These are phyloP conservation scores for Protodeltote pygarga DNA, from an alignment of 2,888 invertebrate species.

Conservation along the genomic window DNA sequence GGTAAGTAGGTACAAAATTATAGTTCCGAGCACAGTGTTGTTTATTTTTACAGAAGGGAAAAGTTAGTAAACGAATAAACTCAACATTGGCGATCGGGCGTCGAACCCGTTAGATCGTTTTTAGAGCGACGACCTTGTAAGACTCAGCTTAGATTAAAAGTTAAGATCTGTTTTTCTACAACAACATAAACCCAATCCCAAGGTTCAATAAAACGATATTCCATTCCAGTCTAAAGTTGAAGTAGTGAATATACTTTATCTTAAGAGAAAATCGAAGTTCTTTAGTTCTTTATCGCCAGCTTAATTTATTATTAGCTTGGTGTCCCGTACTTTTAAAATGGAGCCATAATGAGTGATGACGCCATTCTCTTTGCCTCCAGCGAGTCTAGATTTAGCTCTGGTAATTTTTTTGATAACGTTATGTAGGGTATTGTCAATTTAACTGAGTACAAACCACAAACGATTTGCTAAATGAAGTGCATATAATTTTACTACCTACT, in stretches of 20 bases:
- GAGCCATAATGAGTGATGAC: constrained; percentile 57
- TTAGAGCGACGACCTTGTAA: constrained; percentile 80
- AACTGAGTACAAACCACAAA: constrained; percentile 18
- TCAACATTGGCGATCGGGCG: constrained; percentile 66
- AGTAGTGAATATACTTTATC: too few relatives aligned
- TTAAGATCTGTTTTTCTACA: constrained; percentile 22
- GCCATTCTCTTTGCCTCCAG: constrained; percentile 52
- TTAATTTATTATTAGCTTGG: too few relatives aligned
- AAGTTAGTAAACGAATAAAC: constrained; percentile 49
- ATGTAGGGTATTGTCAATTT: constrained; percentile 33
- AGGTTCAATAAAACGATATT: background rate
- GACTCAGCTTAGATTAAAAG: constrained; percentile 45
- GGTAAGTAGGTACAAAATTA: constrained; percentile 27
- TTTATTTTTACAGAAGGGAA: constrained; percentile 44
- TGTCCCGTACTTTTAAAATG: constrained; percentile 8
- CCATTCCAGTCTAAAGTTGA: background rate
- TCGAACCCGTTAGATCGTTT: constrained; percentile 81
- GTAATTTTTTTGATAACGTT: constrained; percentile 49
- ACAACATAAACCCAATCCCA: background rate
- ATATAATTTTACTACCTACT: background rate
- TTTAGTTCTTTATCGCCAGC: too few relatives aligned
- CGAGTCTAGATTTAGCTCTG: constrained; percentile 53
- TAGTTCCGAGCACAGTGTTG: constrained; percentile 18
- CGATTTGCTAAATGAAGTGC: constrained; percentile 2
- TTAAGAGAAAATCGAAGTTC: too few relatives aligned